Evolutionary conservation across 2,888 invertebrate genomes (phyloP), one percentile per base, ranked within the genome.

Genomic region (Drosophila melanosoma): DNA sequence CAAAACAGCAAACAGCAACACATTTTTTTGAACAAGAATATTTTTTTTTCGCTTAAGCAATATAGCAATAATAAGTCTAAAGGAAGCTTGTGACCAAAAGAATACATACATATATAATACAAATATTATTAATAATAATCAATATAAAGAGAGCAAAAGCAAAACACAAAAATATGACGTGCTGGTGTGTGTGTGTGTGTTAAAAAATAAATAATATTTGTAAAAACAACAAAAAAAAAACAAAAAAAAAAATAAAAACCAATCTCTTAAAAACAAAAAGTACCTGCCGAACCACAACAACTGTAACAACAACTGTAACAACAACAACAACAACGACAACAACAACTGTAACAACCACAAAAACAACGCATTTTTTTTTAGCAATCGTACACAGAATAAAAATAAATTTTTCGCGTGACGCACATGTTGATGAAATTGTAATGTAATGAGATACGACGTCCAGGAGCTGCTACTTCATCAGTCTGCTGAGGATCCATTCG

Each of bases 361-460:
- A 20, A 45, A 4, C 12, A 45, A 45, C 3, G 20, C 1, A 23
- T 23, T 29, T 23, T 23, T 42, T 45, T 45, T 23, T 23, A 45
- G 23, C 45, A 45, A 45, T 45, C 45, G 45, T 45, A 45, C 45
- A 23, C 15, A 23, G 45, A 45, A 45, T 45, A 45, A 23, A 45
- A 15, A 64, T 56, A 8, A 12, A 65, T 78, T 87, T 81, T 67
- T 68, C 78, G 86, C 87, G 72, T 82, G 84, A 82, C 83, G 83
- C 87, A 89, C 81, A 79, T 79, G 84, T 81, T 79, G 75, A 71
- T 69, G 71, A 81, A 92, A 92, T 90, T 92, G 93, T 93, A 91
- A 93, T 93, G 93, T 93, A 91, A 93, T 93, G 93, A 93, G 93
- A 93, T 93, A 93, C 93, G 93, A 93, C 93, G 93, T 93, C 89